Conservation (phyloP, 2,888 invertebrate species). For the Graphium colonna region DNA sequence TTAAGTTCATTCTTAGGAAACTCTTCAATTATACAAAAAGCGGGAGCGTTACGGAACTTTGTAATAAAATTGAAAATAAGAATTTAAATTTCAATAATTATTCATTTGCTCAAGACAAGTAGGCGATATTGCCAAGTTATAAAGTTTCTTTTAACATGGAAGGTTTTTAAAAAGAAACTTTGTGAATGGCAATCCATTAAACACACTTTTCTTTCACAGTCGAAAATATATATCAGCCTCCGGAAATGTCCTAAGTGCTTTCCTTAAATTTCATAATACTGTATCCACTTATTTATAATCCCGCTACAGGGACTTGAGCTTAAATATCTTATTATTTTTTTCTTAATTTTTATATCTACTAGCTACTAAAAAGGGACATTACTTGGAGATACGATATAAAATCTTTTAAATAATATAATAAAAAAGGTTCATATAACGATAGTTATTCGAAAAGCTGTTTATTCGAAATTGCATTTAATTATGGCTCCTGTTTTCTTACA, state of each 20-base stretch:
- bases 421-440: too few relatives aligned
- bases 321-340: not conserved
- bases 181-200: constrained; percentile 54
- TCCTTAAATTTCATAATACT: not conserved
- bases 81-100: constrained; percentile 59
- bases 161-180: constrained; percentile 44
- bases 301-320: not conserved
- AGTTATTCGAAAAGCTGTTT: too few relatives aligned
- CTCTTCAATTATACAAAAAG: constrained; percentile 53
- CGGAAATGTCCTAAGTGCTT: not conserved
- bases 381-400: constrained; percentile 20
- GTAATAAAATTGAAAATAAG: constrained; percentile 53
- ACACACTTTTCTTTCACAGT: constrained; percentile 59
- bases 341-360: not conserved
- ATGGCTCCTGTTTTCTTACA: too few relatives aligned
- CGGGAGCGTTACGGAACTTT: constrained; percentile 51
- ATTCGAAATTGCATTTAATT: too few relatives aligned
- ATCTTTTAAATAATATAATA: constrained; percentile 30
- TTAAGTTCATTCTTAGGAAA: constrained; percentile 29
- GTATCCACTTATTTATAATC: not conserved
- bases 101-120: constrained; percentile 54
- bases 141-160: constrained; percentile 46
- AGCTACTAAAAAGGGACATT: too few relatives aligned
- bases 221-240: constrained; percentile 28
- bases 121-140: constrained; percentile 58